Base-by-base conservation (phyloP, 2,113 vertebrate genomes). In the Paramisgurnus dabryanus region DNA sequence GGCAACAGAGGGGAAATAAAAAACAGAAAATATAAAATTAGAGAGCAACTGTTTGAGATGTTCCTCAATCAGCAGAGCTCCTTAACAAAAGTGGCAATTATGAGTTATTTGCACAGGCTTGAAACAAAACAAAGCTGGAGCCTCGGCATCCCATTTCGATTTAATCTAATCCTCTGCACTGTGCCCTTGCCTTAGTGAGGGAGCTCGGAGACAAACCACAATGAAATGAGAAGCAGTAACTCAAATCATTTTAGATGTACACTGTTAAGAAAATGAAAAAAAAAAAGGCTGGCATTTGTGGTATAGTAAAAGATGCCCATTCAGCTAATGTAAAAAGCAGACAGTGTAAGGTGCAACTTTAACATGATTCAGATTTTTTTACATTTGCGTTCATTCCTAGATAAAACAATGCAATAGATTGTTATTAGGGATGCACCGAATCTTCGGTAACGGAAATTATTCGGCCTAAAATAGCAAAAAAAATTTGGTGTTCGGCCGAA, bases 161-260 rank as follows among this genome's bases (percentile, higher is more conserved):
- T 58, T 10, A 47, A 60, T 15, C 2, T 40, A 70, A 49, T 41
- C 27, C 45, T 68, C 41, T 47, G 5, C 15, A n/a, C 34, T 53
- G 41, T 50, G 78, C n/a, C 60, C 39, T 80, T 17, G n/a, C 39
- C 39, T 43, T 57, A 57, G 72, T 22, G 45, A 80, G 34, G 39
- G 68, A 65, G 45, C 34, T 50, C 45, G 22, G 27, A 64, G 55
- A 79, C 67, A 50, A 64, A 63, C 10, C 11, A 1, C 43, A 60
- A 18, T 53, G 0, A 64, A 72, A 61, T 27, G 43, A 60, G 12
- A 3, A 71, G 7, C 17, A 71, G 9, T 3, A 0, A 58, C 17
- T 79, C 17, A n/a, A 68, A 45, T 6, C 2, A 45, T 49, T 63
- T 18, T 43, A 7, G 43, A 79, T 45, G 17, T 79, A 41, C 17